Evolutionary conservation across 2,113 vertebrate species (phyloP), one percentile per base, ranked within the genome.

Genomic region (Oncorhynchus kisutch): DNA sequence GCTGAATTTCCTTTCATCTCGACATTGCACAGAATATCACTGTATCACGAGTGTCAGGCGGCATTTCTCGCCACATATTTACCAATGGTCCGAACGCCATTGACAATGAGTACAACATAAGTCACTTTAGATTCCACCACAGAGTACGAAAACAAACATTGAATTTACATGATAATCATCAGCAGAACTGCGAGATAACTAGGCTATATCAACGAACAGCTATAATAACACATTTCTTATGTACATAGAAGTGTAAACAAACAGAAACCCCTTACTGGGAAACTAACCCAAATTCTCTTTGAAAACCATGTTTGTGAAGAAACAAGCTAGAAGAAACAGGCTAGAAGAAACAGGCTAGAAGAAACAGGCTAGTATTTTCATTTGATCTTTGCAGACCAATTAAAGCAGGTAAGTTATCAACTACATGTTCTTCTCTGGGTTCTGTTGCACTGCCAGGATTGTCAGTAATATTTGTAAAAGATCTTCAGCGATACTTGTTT

Each of bases 1-100:
- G 84, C 86, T 76, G 81, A 81, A 51, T 70, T 87, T 78, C 85
- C 89, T 91, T 89, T 92, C 88, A 91, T 92, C 88, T 88, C 70
- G 5, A 81, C 84, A 88, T 91, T 87, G 86, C 69, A 81, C 78
- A 57, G 87, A 65, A 25, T 24, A 22, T 88, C 91, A 88, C 86
- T 81, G 88, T 86, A 89, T 87, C 88, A 91, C 85, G 81, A 70
- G 78, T 85, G 84, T 4, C 76, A 84, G 82, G 84, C 82, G 85
- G 84, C 82, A 77, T 39, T 87, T 89, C 87, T 83, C 83, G 75
- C 84, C 79, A 85, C 83, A 82, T 73, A 88, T 83, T 86, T 87
- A 87, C 83, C 22, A 88, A 78, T 29, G 76, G 81, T 74, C 74
- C 75, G 76, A 60, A 83, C 27, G 71, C 31, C 65, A 18, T 57